phyloP scores from a whole-genome alignment of 2,888 invertebrate species.

The Herminia tarsipennalis region DNA sequence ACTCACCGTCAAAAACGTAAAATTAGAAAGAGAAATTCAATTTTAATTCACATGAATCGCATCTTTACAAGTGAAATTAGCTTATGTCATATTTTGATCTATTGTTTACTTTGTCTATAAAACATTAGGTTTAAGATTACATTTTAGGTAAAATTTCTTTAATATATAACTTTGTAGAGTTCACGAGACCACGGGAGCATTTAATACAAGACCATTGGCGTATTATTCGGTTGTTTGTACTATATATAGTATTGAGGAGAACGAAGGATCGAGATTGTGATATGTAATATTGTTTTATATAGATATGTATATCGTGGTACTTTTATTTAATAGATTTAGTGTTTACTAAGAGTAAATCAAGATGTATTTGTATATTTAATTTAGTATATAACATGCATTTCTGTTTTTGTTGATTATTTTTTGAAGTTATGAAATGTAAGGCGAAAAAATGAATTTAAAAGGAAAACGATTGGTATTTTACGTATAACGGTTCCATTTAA shows the following conservation, averaged over 20 bases:
- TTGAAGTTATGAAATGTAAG: conserved; percentile 26
- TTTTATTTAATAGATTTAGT: conserved; percentile 39
- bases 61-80: too few relatives aligned
- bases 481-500: neutral
- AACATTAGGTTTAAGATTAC: conserved; percentile 55
- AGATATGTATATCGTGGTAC: conserved; percentile 34
- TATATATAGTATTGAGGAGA: conserved; percentile 47
- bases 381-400: conserved; percentile 38
- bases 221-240: conserved; percentile 15
- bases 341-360: conserved; percentile 36
- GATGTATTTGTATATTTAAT: conserved; percentile 42
- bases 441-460: conserved; percentile 13
- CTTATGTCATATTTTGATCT: too few relatives aligned
- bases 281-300: conserved; percentile 46
- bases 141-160: conserved; percentile 53
- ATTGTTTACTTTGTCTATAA: conserved; percentile 53
- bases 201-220: conserved; percentile 56
- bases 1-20: too few relatives aligned
- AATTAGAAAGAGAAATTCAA: too few relatives aligned
- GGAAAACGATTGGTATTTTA: conserved; percentile 2
- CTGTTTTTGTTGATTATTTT: conserved; percentile 37
- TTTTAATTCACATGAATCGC: too few relatives aligned
- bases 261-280: conserved; percentile 54
- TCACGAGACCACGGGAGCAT: conserved; percentile 60
- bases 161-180: conserved; percentile 57